Evolutionary conservation across 2,888 invertebrate species (phyloP), one percentile per base, ranked within the genome.

Genomic region (Harpalus rubripes): DNA sequence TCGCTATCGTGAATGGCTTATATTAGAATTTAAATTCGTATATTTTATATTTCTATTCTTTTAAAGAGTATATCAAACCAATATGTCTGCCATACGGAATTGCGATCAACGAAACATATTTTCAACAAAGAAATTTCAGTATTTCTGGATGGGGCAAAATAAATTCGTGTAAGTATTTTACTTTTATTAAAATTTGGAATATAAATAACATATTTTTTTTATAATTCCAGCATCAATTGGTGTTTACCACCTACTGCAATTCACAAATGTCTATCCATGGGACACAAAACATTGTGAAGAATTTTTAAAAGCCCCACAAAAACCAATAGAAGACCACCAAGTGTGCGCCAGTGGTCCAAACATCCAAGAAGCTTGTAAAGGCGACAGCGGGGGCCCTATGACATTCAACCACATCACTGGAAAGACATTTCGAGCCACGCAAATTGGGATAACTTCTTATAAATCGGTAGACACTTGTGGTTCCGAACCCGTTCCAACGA

Each of bases 71-170:
- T 85, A 88, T 91, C 10, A 86, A 86, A 39, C 90, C 91, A 2
- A 88, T 91, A 61, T 91, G 91, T 86, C 87, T 91, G 44, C 89
- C 89, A 10, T 87, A 88, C 85, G 80, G 81, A 68, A 12, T 85
- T 3, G 81, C 81, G 56, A 8, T 86, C n/a, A 26, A 76, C 26
- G 41, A 56, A 44, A 22, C 32, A n/a, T 86, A 76, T 39, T 76
- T 58, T 32, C 44, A 44, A 32, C 85, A 86, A 0, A 89, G 90
- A 86, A 91, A 92, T 87, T 93, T 94, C 87, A 92, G 93, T 58
- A 94, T 95, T 0, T 95, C 95, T 12, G 96, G 96, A 0, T 96
- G 96, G 96, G 96, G 96, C 22, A 93, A 93, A 88, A 81, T 16
- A 18, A 15, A 22, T 65, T 12, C 63, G 8, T 61, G 63, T 81